Conservation (phyloP, 2,797 vertebrate species). For the Spheniscus humboldti region DNA sequence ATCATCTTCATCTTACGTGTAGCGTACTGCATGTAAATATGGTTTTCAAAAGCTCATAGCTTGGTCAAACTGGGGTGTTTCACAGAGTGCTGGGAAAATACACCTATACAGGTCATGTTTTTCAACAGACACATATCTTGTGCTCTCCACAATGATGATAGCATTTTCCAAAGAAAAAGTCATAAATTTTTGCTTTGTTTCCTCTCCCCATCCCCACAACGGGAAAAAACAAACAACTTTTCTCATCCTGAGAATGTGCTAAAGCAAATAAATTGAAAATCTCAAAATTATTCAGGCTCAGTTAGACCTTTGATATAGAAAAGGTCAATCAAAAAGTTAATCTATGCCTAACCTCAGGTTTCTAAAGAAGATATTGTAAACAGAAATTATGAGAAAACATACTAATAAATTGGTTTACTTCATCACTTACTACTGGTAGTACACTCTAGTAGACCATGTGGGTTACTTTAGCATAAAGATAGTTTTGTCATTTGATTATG, state of each 20-base stretch:
- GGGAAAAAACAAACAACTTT: not conserved
- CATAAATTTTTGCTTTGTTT: not conserved
- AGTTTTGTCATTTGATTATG: not conserved
- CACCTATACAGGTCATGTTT: not conserved
- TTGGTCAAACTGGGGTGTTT: not conserved
- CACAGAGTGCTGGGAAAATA: not conserved
- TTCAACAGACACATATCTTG: not conserved
- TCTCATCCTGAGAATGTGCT: not conserved
- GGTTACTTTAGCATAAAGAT: not conserved
- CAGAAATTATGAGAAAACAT: not conserved
- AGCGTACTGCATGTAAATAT: not conserved
- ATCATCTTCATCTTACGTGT: not conserved
- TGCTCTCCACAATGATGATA: fast-evolving
- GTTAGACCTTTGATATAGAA: not conserved
- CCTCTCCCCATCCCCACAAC: not conserved
- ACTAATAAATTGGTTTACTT: not conserved
- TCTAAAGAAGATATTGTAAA: not conserved
- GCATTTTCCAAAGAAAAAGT: not conserved
- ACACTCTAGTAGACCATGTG: not conserved
- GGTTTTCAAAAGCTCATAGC: not conserved
- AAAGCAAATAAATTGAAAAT: not conserved
- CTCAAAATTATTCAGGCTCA: not conserved
- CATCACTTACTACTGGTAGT: not conserved
- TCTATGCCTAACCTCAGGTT: not conserved
- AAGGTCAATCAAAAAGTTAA: not conserved